Conservation (phyloP, 1,140 invertebrate species). For the Caenorhabditis tropicalis region DNA sequence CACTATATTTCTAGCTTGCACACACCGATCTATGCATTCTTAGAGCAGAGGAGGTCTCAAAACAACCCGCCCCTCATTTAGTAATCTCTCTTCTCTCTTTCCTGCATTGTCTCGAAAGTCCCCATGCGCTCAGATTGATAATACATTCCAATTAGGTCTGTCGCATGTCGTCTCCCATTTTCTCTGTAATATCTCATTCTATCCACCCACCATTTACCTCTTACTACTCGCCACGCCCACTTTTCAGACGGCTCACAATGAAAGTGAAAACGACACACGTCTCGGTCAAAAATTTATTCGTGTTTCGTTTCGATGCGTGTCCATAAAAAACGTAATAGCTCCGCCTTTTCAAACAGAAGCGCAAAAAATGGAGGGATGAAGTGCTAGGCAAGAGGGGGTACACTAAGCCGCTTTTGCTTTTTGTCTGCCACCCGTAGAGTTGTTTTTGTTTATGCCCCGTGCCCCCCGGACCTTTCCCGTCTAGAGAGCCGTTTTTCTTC, state of each 20-base stretch:
- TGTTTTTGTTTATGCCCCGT: conserved; percentile 30
- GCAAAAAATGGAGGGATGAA: neutral
- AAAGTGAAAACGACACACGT: neutral
- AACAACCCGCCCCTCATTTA: neutral
- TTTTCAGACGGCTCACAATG: neutral
- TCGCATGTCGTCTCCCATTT: neutral
- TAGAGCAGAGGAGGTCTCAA: neutral
- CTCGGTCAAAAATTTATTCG: neutral
- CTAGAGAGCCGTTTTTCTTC: neutral
- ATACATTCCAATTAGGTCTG: neutral
- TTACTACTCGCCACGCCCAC: neutral
- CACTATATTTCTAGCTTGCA: neutral
- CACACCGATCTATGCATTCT: neutral
- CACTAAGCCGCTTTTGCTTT: conserved; percentile 22
- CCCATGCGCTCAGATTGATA: neutral
- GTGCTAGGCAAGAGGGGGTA: neutral
- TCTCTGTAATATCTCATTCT: neutral
- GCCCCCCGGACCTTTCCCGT: neutral
- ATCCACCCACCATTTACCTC: neutral
- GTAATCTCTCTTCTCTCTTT: neutral
- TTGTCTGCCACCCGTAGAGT: neutral
- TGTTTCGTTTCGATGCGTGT: neutral
- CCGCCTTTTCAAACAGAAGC: neutral
- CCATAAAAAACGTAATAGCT: conserved; percentile 32
- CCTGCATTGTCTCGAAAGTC: neutral